Conservation (phyloP, 2,888 invertebrate genomes). For the Sipunculus nudus region DNA sequence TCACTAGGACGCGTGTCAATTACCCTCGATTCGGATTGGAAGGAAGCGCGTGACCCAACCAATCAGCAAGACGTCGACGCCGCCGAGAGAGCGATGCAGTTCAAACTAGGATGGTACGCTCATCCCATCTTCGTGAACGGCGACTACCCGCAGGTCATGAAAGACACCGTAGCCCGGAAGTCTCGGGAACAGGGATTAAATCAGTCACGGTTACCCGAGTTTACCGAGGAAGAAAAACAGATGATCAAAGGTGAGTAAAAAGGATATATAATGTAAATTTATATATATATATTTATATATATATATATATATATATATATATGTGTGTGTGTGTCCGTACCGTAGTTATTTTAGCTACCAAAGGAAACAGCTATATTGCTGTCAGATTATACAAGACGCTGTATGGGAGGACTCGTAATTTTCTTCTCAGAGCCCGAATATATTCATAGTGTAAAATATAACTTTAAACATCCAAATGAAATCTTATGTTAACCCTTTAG, state of each 20-base stretch:
- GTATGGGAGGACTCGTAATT: no score
- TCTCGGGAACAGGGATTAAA: conserved; percentile 35
- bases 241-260: conserved; percentile 25
- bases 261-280: background rate
- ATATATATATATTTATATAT: background rate
- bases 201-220: conserved; percentile 38
- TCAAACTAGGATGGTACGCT: conserved; percentile 40
- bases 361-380: background rate
- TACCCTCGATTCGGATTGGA: conserved; percentile 33
- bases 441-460: no score
- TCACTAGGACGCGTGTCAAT: conserved; percentile 29
- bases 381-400: background rate
- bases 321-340: background rate
- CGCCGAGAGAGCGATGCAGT: conserved; percentile 30
- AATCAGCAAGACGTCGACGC: conserved; percentile 23
- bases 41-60: conserved; percentile 19
- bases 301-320: background rate
- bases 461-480: no score
- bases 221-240: conserved; percentile 40
- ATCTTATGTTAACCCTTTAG: no score
- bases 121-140: conserved; percentile 36
- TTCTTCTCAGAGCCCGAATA: no score
- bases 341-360: background rate
- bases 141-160: conserved; percentile 40
- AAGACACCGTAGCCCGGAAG: conserved; percentile 23